Conservation (phyloP, 2,797 vertebrate species). For the Urophycis tenuis region DNA sequence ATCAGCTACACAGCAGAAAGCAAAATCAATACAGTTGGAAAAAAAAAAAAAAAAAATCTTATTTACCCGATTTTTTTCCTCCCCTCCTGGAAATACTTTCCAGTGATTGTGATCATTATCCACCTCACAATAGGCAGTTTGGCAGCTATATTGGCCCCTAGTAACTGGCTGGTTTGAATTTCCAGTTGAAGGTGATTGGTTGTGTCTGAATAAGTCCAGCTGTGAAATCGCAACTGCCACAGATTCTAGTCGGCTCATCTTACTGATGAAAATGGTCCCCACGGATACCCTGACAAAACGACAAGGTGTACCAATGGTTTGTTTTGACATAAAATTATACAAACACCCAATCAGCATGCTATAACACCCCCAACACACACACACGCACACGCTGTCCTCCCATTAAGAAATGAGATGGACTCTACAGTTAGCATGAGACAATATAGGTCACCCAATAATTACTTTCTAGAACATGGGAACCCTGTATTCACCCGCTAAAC, state of each 20-base stretch:
- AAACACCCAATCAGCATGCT: not conserved
- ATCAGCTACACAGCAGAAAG: too few relatives aligned
- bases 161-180: too few relatives aligned
- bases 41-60: too few relatives aligned
- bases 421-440: not conserved
- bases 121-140: too few relatives aligned
- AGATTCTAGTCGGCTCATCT: not conserved
- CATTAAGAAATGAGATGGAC: not conserved
- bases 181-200: not conserved
- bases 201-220: too few relatives aligned
- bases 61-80: too few relatives aligned
- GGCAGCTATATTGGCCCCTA: too few relatives aligned
- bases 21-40: too few relatives aligned
- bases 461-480: constrained; percentile 16
- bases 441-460: constrained; percentile 46
- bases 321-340: not conserved
- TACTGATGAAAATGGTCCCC: not conserved
- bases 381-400: not conserved
- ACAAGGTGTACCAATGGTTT: not conserved
- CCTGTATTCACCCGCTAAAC: not conserved
- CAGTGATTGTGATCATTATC: too few relatives aligned
- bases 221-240: not conserved
- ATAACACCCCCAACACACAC: too few relatives aligned
- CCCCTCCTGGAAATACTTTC: too few relatives aligned
- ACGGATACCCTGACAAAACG: not conserved